Percentiles rank a stretch among this genome's conserved stretches.
phyloP scores from a whole-genome alignment of 2,113 vertebrate genomes.

The Leuciscus idus region DNA sequence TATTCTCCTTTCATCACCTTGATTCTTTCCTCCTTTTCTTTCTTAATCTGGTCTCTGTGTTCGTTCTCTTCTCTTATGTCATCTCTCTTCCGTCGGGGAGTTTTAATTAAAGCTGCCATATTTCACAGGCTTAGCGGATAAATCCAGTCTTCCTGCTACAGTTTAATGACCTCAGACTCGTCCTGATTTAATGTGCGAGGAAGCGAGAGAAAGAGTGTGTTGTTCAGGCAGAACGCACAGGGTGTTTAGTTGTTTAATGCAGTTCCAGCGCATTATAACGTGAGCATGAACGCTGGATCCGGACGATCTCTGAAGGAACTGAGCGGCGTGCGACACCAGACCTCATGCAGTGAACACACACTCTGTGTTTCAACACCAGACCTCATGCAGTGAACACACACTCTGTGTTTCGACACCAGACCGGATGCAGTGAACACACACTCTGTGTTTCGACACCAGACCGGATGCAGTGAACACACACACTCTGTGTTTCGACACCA shows the following conservation, averaged over 20 bases:
- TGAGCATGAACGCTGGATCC: too few species aligned
- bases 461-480: too few species aligned
- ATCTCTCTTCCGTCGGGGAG: constrained; percentile 51
- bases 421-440: too few species aligned
- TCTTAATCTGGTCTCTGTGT: not conserved
- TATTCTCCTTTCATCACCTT: not conserved
- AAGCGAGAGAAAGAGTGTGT: not conserved
- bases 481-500: too few species aligned
- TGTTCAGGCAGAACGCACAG: not conserved
- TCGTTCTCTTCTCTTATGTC: constrained; percentile 9
- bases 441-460: too few species aligned
- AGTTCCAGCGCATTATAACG: too few species aligned
- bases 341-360: too few species aligned
- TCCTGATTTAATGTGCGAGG: constrained; percentile 56
- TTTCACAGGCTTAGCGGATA: constrained; percentile 57
- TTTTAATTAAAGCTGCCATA: constrained; percentile 60
- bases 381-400: too few species aligned
- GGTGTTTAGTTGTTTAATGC: not conserved
- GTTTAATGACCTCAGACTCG: constrained; percentile 61
- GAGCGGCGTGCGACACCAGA: too few species aligned
- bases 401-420: too few species aligned
- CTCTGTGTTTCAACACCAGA: too few species aligned
- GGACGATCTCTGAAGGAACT: too few species aligned
- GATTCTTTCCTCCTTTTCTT: not conserved
- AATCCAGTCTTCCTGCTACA: constrained; percentile 59